Evolutionary conservation across 2,113 vertebrate genomes (phyloP), one percentile per base, ranked within the genome.

Genomic region (Astur gentilis): DNA sequence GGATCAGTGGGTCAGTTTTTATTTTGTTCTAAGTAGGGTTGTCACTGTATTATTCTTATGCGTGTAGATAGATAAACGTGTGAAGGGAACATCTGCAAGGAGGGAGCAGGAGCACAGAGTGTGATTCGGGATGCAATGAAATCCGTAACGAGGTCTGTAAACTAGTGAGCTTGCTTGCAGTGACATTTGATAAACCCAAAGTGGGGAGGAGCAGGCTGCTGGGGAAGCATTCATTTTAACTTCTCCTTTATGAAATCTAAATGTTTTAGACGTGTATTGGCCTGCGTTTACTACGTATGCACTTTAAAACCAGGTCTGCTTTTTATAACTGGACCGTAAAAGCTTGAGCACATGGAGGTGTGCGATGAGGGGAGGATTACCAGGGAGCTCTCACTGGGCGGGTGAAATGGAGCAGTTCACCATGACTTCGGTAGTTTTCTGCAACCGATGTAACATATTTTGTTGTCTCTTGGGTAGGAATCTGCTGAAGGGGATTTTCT

Each of bases 401-500:
- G 52, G 34, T 82, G 55, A 82, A 69, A 29, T 10, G 17, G 57
- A 55, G 14, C n/a, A 20, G 49, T 75, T 83, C 58, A 23, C 70
- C 32, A 5, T 67, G 57, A 18, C 16, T 36, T 45, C 11, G 26
- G 18, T 75, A 36, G 44, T 40, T 89, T 86, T 66, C 52, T 91
- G 65, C 55, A 47, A 0, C 0, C 12, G 5, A 11, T 79, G 21
- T 92, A 83, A 71, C 44, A 2, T 44, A 31, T 42, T 85, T 76
- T 97, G 7, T 57, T 81, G 67, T 65, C 29, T 29, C 58, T 78
- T 0, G 52, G 76, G 31, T 91, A 86, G 96, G 94, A 96, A 72
- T 78, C 94, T 60, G 44, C 80, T 29, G 67, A 92, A 89, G 88
- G 85, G 27, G 98, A 99, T 90, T 99, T 99, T 64, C 98, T 99